phyloP scores from a whole-genome alignment of 2,888 invertebrate genomes.

The Agapetus fuscipes region DNA sequence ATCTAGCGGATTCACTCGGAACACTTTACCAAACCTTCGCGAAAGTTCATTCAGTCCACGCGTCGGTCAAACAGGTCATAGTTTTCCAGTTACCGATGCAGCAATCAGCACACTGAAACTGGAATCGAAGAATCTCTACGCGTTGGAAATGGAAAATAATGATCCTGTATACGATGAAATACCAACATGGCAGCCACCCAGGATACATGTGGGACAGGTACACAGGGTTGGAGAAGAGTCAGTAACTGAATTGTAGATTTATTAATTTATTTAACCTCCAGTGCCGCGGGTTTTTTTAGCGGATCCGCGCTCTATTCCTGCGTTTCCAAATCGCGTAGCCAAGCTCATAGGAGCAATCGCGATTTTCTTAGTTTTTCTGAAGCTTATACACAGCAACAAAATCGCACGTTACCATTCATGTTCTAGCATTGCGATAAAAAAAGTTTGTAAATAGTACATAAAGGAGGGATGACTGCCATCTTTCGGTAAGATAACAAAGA shows the following conservation, averaged over 20 bases:
- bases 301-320: no score
- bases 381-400: no score
- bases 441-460: no score
- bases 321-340: no score
- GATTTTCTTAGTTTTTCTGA: no score
- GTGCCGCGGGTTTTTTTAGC: no score
- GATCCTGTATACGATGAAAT: slow-evolving; percentile 63
- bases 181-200: slow-evolving; percentile 44
- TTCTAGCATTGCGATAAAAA: no score
- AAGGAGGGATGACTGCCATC: no score
- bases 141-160: slow-evolving; percentile 26
- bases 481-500: no score
- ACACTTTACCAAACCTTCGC: slow-evolving; percentile 32
- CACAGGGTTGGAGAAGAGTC: slow-evolving; percentile 32
- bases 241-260: slow-evolving; percentile 39
- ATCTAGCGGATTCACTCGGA: slow-evolving; percentile 6
- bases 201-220: slow-evolving; percentile 36
- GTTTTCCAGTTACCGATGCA: slow-evolving; percentile 32
- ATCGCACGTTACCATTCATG: no score
- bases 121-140: slow-evolving; percentile 32
- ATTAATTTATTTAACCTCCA: no score
- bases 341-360: no score
- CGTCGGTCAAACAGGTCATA: slow-evolving; percentile 19
- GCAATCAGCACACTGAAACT: slow-evolving; percentile 39
- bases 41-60: slow-evolving; percentile 27